Evolutionary conservation across 2,113 vertebrate genomes (phyloP).

Genomic region (Siniperca chuatsi): DNA sequence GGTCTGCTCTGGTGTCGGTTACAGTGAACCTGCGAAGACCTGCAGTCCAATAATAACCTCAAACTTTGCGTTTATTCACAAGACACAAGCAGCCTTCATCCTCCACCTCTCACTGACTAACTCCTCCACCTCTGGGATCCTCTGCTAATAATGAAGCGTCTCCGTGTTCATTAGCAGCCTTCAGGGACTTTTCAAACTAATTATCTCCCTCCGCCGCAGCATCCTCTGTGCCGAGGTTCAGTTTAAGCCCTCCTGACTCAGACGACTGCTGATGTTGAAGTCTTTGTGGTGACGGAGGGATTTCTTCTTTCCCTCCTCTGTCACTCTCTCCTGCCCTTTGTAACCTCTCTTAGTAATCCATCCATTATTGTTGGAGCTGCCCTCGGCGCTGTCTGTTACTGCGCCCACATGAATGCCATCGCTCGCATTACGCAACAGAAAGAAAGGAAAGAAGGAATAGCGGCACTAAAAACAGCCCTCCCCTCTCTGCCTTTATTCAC

Average conservation of each 20-base stretch:
- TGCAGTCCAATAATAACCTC: no score
- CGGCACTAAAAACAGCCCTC: constrained; percentile 6
- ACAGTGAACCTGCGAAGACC: no score
- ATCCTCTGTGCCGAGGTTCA: neutral
- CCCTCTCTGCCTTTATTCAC: neutral
- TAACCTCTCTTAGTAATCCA: neutral
- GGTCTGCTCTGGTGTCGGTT: no score
- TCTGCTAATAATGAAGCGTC: neutral
- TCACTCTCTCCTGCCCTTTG: constrained; percentile 15
- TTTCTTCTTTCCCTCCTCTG: neutral
- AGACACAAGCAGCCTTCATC: no score
- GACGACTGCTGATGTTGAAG: neutral
- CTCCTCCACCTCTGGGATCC: no score
- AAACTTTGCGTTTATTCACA: no score
- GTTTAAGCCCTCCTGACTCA: neutral
- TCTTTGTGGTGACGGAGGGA: neutral
- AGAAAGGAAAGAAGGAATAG: constrained; percentile 25
- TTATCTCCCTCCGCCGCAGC: no score
- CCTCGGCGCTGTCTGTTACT: constrained; percentile 32
- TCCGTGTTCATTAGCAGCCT: neutral
- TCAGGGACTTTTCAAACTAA: neutral
- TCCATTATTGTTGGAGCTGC: constrained; percentile 60
- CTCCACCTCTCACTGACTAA: no score
- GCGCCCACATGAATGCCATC: constrained; percentile 37
- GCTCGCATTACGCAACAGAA: constrained; percentile 46